phyloP scores from a whole-genome alignment of 2,797 vertebrate species.

The Sebastes elongatus region DNA sequence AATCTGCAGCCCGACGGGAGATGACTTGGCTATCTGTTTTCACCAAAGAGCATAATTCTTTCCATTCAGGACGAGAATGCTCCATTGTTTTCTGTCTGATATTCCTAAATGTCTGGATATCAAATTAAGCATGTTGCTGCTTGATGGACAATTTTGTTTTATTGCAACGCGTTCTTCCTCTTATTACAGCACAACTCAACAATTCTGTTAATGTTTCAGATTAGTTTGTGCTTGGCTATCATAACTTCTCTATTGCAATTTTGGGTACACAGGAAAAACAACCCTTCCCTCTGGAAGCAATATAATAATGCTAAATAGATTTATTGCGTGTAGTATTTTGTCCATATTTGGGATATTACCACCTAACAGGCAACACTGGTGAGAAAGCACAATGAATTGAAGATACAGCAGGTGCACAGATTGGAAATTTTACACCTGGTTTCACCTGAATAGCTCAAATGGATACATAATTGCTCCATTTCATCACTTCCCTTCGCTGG shows the following conservation, averaged over 20 bases:
- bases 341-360: constrained; percentile 71
- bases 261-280: constrained; percentile 9
- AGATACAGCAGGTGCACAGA: constrained; percentile 79
- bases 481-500: constrained; percentile 77
- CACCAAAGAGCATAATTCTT: constrained; percentile 42
- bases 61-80: constrained; percentile 31
- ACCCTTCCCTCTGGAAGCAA: constrained; percentile 29
- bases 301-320: constrained; percentile 65
- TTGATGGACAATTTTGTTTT: constrained; percentile 57
- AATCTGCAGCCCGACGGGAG: constrained; percentile 71
- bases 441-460: constrained; percentile 82
- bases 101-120: constrained; percentile 60
- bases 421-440: constrained; percentile 84
- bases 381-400: constrained; percentile 68
- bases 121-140: constrained; percentile 57
- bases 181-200: constrained; percentile 37
- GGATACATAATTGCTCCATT: constrained; percentile 81
- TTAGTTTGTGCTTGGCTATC: constrained; percentile 28
- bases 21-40: constrained; percentile 73
- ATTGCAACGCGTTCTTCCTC: constrained; percentile 43
- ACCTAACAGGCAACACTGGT: constrained; percentile 80
- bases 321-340: constrained; percentile 67
- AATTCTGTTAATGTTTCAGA: constrained; percentile 20
- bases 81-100: constrained; percentile 48
- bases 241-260: constrained; percentile 38